These are phyloP conservation scores for Enteromius radiatus DNA, from an alignment of 2,797 vertebrate genomes.

Conservation along the genomic window DNA sequence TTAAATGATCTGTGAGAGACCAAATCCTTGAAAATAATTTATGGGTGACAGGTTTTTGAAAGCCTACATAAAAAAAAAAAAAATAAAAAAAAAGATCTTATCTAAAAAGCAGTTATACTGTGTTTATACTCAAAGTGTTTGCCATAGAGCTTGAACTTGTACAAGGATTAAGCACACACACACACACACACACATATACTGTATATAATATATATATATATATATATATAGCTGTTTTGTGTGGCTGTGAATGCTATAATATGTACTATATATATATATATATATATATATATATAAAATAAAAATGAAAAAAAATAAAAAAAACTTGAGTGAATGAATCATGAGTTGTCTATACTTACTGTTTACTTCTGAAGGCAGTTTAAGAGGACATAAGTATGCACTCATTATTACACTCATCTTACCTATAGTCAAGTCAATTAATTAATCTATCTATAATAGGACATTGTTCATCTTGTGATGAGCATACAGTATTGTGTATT, in stretches of 20 bases:
- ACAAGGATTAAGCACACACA: neutral
- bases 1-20: neutral
- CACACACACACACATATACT: neutral
- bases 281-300: too few species aligned
- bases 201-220: too few species aligned
- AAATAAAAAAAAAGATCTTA: too few species aligned
- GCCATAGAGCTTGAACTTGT: neutral
- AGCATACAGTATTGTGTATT: neutral
- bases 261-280: neutral
- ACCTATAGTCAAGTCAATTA: neutral
- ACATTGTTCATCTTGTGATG: neutral
- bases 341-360: neutral
- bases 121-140: neutral
- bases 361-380: neutral
- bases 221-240: neutral
- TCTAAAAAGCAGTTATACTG: neutral
- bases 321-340: neutral
- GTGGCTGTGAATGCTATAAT: neutral
- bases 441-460: neutral
- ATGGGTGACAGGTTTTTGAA: neutral
- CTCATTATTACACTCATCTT: neutral
- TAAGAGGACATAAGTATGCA: neutral
- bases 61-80: neutral
- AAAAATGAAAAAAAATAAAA: too few species aligned
- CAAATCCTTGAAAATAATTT: neutral